Evolutionary conservation across 2,888 invertebrate genomes (phyloP).

Genomic region (Zaprionus lineosus): DNA sequence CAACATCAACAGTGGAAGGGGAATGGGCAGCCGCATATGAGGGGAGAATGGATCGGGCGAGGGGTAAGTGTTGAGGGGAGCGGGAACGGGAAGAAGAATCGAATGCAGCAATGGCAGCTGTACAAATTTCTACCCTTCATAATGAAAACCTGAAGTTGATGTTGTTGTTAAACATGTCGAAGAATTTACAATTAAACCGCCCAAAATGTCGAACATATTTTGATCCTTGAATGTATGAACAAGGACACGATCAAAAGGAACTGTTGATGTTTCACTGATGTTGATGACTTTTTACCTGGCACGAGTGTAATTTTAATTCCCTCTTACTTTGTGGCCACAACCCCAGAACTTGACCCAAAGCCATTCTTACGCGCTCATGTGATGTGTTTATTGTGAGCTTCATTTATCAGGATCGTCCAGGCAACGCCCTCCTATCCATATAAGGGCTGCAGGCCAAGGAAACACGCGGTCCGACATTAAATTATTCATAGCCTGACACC

Average conservation of each 20-base stretch:
- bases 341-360: slow-evolving; percentile 29
- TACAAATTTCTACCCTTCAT: slow-evolving; percentile 18
- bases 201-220: slow-evolving; percentile 26
- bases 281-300: background rate
- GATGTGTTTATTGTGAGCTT: slow-evolving; percentile 60
- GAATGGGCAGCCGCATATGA: too few species aligned
- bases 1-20: background rate
- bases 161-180: slow-evolving; percentile 58
- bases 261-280: too few species aligned
- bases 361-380: slow-evolving; percentile 65
- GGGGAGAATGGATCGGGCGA: too few species aligned
- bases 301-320: too few species aligned
- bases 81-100: slow-evolving; percentile 13
- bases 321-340: slow-evolving; percentile 24
- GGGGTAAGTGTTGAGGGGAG: background rate
- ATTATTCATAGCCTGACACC: background rate
- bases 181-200: slow-evolving; percentile 60
- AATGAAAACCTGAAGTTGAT: slow-evolving; percentile 17
- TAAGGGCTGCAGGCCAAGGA: slow-evolving; percentile 25
- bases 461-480: slow-evolving; percentile 7
- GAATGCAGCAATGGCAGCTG: slow-evolving; percentile 60
- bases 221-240: slow-evolving; percentile 9
- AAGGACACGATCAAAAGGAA: too few species aligned
- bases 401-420: slow-evolving; percentile 54
- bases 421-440: too few species aligned